These are phyloP conservation scores for Azorinus chamasolen DNA, from an alignment of 2,888 invertebrate species.

Conservation along the genomic window DNA sequence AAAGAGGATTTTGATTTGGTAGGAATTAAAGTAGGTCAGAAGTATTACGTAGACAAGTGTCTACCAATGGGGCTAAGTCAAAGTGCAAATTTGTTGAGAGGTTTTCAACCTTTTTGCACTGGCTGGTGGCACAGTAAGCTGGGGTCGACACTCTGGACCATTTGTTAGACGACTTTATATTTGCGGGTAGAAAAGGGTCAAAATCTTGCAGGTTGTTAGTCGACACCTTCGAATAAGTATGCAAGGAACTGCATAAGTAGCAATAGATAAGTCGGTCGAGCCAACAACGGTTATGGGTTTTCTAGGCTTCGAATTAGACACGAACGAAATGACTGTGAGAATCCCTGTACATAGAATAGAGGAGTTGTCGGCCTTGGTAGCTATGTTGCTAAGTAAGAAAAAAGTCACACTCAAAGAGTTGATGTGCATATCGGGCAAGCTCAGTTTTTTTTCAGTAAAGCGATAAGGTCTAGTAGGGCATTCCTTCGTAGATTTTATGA, in stretches of 20 bases:
- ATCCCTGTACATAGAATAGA: constrained; percentile 17
- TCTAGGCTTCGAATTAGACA: constrained; percentile 16
- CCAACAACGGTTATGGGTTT: constrained; percentile 22
- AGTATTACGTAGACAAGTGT: constrained; percentile 21
- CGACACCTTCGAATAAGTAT: background rate
- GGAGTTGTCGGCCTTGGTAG: background rate
- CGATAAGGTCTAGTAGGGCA: constrained; percentile 34
- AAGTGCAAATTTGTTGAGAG: constrained; percentile 11
- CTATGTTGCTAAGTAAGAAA: background rate
- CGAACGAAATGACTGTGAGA: constrained; percentile 4
- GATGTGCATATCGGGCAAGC: constrained; percentile 4
- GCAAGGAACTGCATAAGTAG: constrained; percentile 10
- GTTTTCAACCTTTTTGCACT: constrained; percentile 23
- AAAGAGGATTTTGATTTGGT: background rate
- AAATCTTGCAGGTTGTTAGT: too few species aligned
- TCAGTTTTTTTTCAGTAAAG: constrained; percentile 32
- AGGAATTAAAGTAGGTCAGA: constrained; percentile 1
- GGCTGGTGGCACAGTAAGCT: background rate
- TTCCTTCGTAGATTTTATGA: constrained; percentile 39
- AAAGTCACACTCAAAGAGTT: background rate
- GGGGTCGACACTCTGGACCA: background rate
- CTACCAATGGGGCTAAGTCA: constrained; percentile 19
- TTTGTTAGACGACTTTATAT: constrained; percentile 25
- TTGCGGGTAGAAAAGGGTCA: background rate
- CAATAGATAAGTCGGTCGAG: constrained; percentile 26